Conservation (phyloP, 2,113 vertebrate species). For the Hoplias malabaricus region DNA sequence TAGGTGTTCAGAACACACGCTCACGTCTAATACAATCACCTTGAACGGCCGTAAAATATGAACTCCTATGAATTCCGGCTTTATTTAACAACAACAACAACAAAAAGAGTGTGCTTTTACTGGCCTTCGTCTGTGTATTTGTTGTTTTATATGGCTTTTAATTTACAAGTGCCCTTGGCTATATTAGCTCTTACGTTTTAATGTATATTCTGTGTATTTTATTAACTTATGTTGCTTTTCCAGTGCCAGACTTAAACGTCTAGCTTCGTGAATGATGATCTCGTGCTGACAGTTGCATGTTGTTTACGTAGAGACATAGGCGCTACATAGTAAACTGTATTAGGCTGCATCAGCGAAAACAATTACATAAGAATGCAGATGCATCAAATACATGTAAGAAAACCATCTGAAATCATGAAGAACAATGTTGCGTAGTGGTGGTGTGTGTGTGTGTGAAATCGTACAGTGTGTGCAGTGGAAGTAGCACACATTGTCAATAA, state of each 20-base stretch:
- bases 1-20: background rate
- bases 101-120: background rate
- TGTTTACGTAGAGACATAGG: constrained; percentile 43
- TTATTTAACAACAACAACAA: constrained; percentile 5
- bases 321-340: constrained; percentile 23
- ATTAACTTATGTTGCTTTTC: constrained; percentile 29
- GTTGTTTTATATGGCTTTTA: constrained; percentile 1
- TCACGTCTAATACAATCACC: background rate
- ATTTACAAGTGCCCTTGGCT: constrained; percentile 30
- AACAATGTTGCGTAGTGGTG: too few species aligned
- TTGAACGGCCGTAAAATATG: background rate
- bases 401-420: constrained; percentile 18
- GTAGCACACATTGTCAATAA: constrained; percentile 32
- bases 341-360: constrained; percentile 42
- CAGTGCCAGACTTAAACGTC: background rate
- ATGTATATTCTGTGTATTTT: background rate
- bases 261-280: constrained; percentile 7
- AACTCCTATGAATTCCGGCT: background rate
- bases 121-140: constrained; percentile 1
- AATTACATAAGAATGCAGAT: constrained; percentile 22
- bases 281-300: constrained; percentile 22
- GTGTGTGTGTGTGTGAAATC: constrained; percentile 55
- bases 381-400: background rate
- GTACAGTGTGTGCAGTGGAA: constrained; percentile 50
- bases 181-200: constrained; percentile 26